Conservation (phyloP, 2,797 vertebrate genomes). For the Ibycter americanus region DNA sequence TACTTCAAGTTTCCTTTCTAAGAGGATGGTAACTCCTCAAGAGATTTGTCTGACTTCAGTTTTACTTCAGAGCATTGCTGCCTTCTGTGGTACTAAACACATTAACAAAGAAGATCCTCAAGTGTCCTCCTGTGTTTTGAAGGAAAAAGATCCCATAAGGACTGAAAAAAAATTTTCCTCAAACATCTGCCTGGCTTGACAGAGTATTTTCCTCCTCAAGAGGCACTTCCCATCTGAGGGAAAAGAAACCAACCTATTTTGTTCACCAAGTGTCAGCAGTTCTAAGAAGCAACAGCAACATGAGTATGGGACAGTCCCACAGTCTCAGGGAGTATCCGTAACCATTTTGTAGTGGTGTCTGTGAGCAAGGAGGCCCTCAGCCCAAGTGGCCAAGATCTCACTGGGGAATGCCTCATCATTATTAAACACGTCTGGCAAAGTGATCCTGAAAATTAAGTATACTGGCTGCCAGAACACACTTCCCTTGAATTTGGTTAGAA, state of each 20-base stretch:
- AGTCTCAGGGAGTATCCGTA: not conserved
- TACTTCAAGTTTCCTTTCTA: not conserved
- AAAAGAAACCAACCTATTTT: conserved; percentile 1
- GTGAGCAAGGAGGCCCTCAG: not conserved
- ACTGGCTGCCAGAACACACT: conserved; percentile 27
- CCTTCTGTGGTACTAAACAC: not conserved
- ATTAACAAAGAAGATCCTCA: not conserved
- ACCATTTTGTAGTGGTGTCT: not conserved
- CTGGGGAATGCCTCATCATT: not conserved
- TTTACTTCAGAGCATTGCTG: not conserved
- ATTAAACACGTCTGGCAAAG: conserved; percentile 40
- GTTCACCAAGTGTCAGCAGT: not conserved
- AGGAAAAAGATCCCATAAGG: not conserved
- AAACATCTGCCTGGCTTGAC: not conserved
- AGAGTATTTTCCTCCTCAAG: not conserved
- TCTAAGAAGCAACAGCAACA: not conserved
- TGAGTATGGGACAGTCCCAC: not conserved
- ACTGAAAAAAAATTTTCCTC: not conserved
- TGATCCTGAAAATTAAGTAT: conserved; percentile 22
- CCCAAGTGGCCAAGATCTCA: conserved; percentile 11
- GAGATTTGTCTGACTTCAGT: not conserved
- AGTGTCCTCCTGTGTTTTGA: not conserved
- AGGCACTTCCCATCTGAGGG: not conserved
- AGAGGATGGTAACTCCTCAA: not conserved
- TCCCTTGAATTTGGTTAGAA: conserved; percentile 18